Percentiles rank a stretch among this genome's conserved stretches.
Conservation (phyloP, 2,888 invertebrate species). For the Hetaerina titia region DNA sequence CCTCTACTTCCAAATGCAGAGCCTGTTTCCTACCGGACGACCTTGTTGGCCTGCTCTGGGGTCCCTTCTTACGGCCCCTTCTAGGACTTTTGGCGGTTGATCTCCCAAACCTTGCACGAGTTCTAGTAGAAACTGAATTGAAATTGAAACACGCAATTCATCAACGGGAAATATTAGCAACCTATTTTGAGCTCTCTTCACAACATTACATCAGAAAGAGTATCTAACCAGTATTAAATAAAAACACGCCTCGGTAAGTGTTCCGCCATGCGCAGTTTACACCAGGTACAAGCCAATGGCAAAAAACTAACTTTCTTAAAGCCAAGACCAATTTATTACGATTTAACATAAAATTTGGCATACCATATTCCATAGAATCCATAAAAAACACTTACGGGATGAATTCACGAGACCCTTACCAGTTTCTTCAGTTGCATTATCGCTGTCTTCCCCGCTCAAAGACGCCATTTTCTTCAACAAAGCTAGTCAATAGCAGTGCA, state of each 20-base stretch:
- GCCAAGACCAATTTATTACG: too few relatives aligned
- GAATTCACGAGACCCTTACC: background rate
- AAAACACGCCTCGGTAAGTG: conserved; percentile 19
- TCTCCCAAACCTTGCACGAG: conserved; percentile 28
- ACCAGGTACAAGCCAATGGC: background rate
- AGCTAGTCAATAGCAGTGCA: background rate
- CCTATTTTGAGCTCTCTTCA: background rate
- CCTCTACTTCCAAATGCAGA: conserved; percentile 11
- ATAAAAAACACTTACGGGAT: background rate
- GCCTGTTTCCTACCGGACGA: conserved; percentile 53
- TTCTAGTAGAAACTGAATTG: conserved; percentile 49
- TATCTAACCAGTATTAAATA: background rate
- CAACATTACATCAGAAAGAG: background rate
- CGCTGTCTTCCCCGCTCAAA: conserved; percentile 57
- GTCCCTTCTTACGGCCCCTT: conserved; percentile 56
- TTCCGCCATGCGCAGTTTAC: conserved; percentile 58
- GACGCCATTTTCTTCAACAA: conserved; percentile 66
- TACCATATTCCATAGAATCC: too few relatives aligned
- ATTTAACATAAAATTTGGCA: too few relatives aligned
- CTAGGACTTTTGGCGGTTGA: conserved; percentile 56
- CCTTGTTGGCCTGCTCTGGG: conserved; percentile 52
- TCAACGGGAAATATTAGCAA: background rate
- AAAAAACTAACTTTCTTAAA: too few relatives aligned
- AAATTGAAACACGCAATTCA: background rate
- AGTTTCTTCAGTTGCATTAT: conserved; percentile 64